Evolutionary conservation across 30 jellyfish, hydroid and myxozoan genomes (phyloP), one percentile per base, ranked within the genome.

Genomic region (Cassiopea xamachana): DNA sequence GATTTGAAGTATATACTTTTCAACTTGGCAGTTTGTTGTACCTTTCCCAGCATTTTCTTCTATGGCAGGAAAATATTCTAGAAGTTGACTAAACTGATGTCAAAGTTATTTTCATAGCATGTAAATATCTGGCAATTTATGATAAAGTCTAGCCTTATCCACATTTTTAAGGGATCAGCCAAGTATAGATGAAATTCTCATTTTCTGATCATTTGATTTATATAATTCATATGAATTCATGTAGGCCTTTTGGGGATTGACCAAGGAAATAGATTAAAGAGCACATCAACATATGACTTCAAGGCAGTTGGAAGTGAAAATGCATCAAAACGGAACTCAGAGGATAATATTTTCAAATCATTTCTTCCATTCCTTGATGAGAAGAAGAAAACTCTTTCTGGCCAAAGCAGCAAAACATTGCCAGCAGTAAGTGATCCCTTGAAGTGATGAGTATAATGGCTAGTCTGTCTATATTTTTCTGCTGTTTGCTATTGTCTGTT

Each of bases 341-440:
- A 90, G 44, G 97, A 90, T 12, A 81, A 81, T 68, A 64, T 90
- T 1, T 90, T 90, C 89, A 90, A 82, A 76, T 88, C 92, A 48
- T 49, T 90, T 58, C 80, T 90, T 13, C 97, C 97, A 58, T 90
- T 90, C 58, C 67, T 90, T 47, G 97, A 90, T 16, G 50, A 91
- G 69, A 90, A 90, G 84, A 90, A 83, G 86, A 90, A 77, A 64
- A 75, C 92, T 4, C 71, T 82, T 1, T 9, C 82, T 68, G 89
- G 82, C 1, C 68, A 89, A 7, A 48, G 86, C 17, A 87, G 60
- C n/a, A 90, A 90, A 76, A 72, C 70, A 44, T 45, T 90, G 8
- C 93, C 92, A 50, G 92, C 97, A 48, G 91, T 77, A n/a, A 83
- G 74, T 64, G 12, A 80, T 80, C 1, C 5, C 49, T 7, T 75